phyloP scores from a whole-genome alignment of 2,113 vertebrate species.

The Nyctibius bracteatus region DNA sequence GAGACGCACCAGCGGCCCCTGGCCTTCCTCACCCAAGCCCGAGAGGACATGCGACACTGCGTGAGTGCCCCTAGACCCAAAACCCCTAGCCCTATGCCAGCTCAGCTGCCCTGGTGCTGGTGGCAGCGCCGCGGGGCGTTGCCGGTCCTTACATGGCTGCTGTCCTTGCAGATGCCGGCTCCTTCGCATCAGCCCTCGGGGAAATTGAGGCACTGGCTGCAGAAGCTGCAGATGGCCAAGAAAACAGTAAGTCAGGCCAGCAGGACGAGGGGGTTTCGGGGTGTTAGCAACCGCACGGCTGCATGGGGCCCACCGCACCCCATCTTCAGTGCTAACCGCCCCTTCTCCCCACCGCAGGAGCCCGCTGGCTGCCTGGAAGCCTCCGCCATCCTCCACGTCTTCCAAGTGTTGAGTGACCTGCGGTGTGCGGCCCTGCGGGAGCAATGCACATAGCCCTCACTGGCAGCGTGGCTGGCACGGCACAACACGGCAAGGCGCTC shows the following conservation, averaged over 20 bases:
- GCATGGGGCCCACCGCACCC: rapidly evolving
- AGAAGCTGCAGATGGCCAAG: neutral
- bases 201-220: slow-evolving; percentile 21
- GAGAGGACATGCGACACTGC: neutral
- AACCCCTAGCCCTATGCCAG: rapidly evolving
- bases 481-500: rapidly evolving
- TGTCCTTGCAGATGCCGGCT: neutral
- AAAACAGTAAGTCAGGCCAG: neutral
- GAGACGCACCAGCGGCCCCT: neutral
- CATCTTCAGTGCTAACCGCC: rapidly evolving
- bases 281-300: rapidly evolving
- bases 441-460: neutral
- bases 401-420: slow-evolving; percentile 4
- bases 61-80: neutral
- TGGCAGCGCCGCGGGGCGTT: rapidly evolving
- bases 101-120: rapidly evolving
- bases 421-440: neutral
- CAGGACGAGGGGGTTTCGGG: rapidly evolving
- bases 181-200: neutral
- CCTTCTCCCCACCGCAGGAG: neutral
- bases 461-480: rapidly evolving
- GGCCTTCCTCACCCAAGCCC: neutral
- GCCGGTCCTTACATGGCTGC: rapidly evolving
- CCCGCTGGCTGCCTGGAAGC: neutral
- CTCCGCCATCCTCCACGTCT: neutral